phyloP scores from a whole-genome alignment of 2,888 invertebrate species.

The Drosophila silvestris region DNA sequence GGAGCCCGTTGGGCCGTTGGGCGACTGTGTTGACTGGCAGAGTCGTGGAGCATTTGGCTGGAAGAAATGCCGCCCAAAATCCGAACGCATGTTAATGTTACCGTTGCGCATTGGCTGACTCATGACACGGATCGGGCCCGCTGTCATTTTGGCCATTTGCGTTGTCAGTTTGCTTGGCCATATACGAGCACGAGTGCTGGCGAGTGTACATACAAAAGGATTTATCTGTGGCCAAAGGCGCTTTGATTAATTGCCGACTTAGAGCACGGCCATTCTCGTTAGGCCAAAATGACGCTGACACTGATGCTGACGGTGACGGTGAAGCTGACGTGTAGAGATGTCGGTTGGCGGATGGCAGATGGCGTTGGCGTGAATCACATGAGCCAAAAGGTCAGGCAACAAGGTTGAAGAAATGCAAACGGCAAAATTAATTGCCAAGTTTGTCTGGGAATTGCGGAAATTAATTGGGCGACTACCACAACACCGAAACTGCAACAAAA shows the following conservation, averaged over 20 bases:
- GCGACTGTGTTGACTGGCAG: slow-evolving; percentile 34
- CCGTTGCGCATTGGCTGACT: slow-evolving; percentile 80
- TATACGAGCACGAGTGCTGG: slow-evolving; percentile 55
- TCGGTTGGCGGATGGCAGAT: slow-evolving; percentile 45
- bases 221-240: slow-evolving; percentile 77
- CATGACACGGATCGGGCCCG: slow-evolving; percentile 68
- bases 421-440: slow-evolving; percentile 77
- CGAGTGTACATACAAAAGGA: slow-evolving; percentile 62
- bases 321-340: slow-evolving; percentile 45
- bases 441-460: slow-evolving; percentile 80
- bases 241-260: slow-evolving; percentile 82
- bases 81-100: slow-evolving; percentile 74
- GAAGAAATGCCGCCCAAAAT: slow-evolving; percentile 69
- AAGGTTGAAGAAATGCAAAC: slow-evolving; percentile 81
- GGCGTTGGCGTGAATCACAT: slow-evolving; percentile 81
- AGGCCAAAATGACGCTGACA: slow-evolving; percentile 54
- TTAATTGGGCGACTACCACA: slow-evolving; percentile 72
- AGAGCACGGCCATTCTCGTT: slow-evolving; percentile 66
- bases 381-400: slow-evolving; percentile 80
- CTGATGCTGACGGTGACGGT: slow-evolving; percentile 41
- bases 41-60: slow-evolving; percentile 23
- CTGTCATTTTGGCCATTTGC: slow-evolving; percentile 82
- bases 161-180: slow-evolving; percentile 77
- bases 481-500: slow-evolving; percentile 29
- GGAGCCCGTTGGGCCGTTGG: slow-evolving; percentile 46